These are phyloP conservation scores for Vanessa cardui DNA, from an alignment of 2,888 invertebrate species.

Conservation along the genomic window DNA sequence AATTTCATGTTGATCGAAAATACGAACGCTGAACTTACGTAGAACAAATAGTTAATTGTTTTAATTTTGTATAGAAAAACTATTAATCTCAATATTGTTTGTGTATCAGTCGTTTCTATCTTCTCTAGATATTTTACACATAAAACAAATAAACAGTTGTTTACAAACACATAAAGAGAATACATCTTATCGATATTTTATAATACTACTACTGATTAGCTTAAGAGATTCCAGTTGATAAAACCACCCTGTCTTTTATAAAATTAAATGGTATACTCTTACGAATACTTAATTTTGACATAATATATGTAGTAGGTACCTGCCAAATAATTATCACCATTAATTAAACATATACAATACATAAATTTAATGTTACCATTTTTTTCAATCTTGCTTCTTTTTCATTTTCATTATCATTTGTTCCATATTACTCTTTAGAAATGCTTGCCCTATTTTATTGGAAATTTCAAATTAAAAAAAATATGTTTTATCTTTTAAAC, in stretches of 20 bases:
- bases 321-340: not conserved
- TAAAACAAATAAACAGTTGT: constrained; percentile 1
- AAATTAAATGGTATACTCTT: constrained; percentile 20
- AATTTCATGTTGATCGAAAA: constrained; percentile 29
- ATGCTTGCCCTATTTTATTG: too few species aligned
- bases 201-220: not conserved
- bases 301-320: constrained; percentile 31
- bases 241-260: constrained; percentile 67
- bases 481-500: not conserved
- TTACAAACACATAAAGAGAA: not conserved
- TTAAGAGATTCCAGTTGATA: not conserved
- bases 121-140: constrained; percentile 1
- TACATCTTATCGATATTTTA: not conserved
- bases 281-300: too few species aligned
- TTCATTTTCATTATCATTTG: not conserved
- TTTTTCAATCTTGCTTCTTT: not conserved
- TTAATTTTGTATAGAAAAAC: constrained; percentile 15
- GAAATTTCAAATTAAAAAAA: not conserved
- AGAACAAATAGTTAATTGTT: constrained; percentile 30
- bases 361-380: not conserved
- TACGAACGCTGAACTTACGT: constrained; percentile 13
- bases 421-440: not conserved
- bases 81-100: not conserved
- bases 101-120: not conserved
- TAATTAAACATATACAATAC: too few species aligned